These are phyloP conservation scores for Theretra japonica DNA, from an alignment of 2,888 invertebrate genomes.

Conservation along the genomic window DNA sequence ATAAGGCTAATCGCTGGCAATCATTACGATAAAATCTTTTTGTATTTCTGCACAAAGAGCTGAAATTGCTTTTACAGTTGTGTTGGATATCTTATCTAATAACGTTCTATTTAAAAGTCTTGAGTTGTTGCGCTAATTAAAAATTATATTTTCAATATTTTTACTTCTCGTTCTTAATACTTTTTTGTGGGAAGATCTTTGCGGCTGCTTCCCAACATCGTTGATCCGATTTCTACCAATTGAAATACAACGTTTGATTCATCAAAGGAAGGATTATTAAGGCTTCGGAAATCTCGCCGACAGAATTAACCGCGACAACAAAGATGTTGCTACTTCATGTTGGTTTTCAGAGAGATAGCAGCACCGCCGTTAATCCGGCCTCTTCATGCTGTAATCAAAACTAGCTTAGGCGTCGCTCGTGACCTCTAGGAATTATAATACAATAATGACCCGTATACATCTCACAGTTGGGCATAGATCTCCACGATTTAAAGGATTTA, in stretches of 20 bases:
- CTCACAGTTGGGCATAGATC: too few species aligned
- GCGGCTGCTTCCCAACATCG: neutral
- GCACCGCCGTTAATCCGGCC: too few species aligned
- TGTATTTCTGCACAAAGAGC: constrained; percentile 61
- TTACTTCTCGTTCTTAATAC: neutral
- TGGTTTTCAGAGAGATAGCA: too few species aligned
- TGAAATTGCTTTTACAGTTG: constrained; percentile 58
- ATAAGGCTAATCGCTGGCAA: constrained; percentile 57
- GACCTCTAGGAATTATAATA: too few species aligned
- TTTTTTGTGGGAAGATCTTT: neutral
- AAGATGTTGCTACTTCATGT: too few species aligned
- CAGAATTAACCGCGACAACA: too few species aligned
- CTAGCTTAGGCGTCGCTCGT: too few species aligned
- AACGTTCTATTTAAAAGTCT: constrained; percentile 48
- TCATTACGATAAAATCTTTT: constrained; percentile 63
- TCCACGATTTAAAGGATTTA: too few species aligned
- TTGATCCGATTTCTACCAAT: neutral
- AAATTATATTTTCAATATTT: constrained; percentile 33
- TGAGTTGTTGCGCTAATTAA: constrained; percentile 46
- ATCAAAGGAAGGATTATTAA: too few species aligned
- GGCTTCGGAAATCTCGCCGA: too few species aligned
- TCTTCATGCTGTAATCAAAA: too few species aligned
- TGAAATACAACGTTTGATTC: neutral
- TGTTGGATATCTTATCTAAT: constrained; percentile 51
- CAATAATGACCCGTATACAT: too few species aligned